Evolutionary conservation across 2,113 vertebrate species (phyloP).

Genomic region (Lontra canadensis): DNA sequence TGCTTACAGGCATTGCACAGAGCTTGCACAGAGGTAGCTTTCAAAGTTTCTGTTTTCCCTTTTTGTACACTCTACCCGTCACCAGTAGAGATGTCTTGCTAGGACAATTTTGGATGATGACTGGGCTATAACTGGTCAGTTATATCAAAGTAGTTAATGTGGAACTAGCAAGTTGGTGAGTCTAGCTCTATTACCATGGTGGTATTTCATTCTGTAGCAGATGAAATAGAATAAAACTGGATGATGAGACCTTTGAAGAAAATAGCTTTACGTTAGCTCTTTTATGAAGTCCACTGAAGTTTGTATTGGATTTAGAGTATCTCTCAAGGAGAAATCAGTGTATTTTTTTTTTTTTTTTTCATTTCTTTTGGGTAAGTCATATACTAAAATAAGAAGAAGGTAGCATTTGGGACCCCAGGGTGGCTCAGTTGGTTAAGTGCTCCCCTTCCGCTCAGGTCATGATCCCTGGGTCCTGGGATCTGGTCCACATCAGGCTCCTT

Average conservation of each 20-base stretch:
- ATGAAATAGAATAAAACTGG: background rate
- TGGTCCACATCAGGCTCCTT: too few relatives aligned
- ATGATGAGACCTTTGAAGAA: background rate
- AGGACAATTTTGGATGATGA: background rate
- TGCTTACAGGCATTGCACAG: background rate
- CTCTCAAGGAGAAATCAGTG: background rate
- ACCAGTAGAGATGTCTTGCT: background rate
- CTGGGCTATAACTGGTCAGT: background rate
- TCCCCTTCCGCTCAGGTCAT: too few relatives aligned
- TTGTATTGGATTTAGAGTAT: slow-evolving; percentile 19
- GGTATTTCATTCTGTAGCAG: background rate
- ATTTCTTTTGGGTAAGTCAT: background rate
- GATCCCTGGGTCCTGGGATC: too few relatives aligned
- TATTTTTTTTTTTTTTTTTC: background rate
- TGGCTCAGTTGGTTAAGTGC: too few relatives aligned
- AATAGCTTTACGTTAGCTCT: background rate
- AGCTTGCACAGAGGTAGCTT: background rate
- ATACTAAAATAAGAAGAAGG: slow-evolving; percentile 14
- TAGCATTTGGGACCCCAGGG: background rate
- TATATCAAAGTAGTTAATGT: slow-evolving; percentile 22
- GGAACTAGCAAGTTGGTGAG: slow-evolving; percentile 20
- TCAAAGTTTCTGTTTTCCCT: background rate
- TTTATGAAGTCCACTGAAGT: slow-evolving; percentile 2
- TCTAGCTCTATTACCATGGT: background rate
- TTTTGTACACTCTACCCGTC: background rate